These are phyloP conservation scores for Fratercula arctica DNA, from an alignment of 2,797 vertebrate genomes.

Conservation along the genomic window DNA sequence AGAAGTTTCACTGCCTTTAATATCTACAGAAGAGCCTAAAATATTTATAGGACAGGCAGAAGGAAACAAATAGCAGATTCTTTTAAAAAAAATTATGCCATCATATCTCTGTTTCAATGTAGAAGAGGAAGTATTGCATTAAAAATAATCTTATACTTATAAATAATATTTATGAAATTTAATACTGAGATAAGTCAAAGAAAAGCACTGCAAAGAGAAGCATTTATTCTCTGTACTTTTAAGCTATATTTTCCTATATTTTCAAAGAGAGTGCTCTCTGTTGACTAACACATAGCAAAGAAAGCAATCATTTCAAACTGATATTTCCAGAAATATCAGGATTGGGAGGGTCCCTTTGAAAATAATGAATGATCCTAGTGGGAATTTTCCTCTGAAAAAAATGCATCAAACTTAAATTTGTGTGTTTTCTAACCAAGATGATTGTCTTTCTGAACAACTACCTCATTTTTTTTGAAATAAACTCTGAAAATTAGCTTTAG, in stretches of 20 bases:
- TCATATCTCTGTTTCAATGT: neutral
- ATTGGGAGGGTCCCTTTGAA: neutral
- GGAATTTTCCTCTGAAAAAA: neutral
- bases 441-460: neutral
- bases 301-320: neutral
- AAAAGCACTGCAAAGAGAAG: neutral
- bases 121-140: neutral
- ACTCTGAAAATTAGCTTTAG: neutral
- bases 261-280: neutral
- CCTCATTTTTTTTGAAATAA: neutral
- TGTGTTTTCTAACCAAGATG: neutral
- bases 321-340: neutral
- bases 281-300: neutral
- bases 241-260: neutral
- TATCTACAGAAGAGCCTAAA: neutral
- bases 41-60: neutral
- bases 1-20: neutral
- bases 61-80: neutral
- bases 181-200: neutral
- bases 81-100: neutral
- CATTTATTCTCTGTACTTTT: neutral
- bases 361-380: neutral
- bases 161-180: neutral
- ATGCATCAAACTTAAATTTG: neutral
- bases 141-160: neutral